Conservation (phyloP, 1,140 invertebrate species). For the Watersipora subatra region DNA sequence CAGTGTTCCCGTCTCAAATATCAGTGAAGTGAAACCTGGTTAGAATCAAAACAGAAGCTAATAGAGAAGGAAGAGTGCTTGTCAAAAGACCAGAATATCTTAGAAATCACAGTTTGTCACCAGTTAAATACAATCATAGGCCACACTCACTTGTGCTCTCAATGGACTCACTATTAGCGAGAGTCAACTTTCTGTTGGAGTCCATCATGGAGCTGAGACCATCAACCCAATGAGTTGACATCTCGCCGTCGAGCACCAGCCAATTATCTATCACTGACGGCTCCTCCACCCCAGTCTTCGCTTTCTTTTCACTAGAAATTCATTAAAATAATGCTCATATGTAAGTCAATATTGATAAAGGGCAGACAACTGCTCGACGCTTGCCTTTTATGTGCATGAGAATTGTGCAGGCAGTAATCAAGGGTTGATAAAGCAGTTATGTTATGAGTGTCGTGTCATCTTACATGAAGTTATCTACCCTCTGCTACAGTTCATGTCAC, state of each 20-base stretch:
- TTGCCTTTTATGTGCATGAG: too few species aligned
- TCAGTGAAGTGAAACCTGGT: constrained; percentile 25
- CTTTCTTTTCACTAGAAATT: constrained; percentile 16
- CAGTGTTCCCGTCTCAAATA: constrained; percentile 31
- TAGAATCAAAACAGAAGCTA: neutral
- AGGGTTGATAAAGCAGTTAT: too few species aligned
- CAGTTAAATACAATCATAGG: too few species aligned
- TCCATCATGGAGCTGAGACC: constrained; percentile 29
- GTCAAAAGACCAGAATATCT: too few species aligned
- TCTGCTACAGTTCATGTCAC: too few species aligned
- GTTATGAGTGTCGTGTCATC: too few species aligned
- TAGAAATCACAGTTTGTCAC: too few species aligned
- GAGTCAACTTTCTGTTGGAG: constrained; percentile 17
- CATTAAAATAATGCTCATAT: too few species aligned
- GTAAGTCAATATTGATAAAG: too few species aligned
- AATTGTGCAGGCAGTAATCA: too few species aligned
- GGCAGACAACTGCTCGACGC: too few species aligned
- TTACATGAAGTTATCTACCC: too few species aligned
- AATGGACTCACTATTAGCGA: constrained; percentile 25
- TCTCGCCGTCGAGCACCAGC: constrained; percentile 33
- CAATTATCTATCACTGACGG: constrained; percentile 25
- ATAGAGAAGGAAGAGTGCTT: neutral
- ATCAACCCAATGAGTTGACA: constrained; percentile 29
- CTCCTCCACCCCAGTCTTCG: constrained; percentile 13
- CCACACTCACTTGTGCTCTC: constrained; percentile 17